phyloP scores from a whole-genome alignment of 2,888 invertebrate genomes.

The Drosophila cognata region DNA sequence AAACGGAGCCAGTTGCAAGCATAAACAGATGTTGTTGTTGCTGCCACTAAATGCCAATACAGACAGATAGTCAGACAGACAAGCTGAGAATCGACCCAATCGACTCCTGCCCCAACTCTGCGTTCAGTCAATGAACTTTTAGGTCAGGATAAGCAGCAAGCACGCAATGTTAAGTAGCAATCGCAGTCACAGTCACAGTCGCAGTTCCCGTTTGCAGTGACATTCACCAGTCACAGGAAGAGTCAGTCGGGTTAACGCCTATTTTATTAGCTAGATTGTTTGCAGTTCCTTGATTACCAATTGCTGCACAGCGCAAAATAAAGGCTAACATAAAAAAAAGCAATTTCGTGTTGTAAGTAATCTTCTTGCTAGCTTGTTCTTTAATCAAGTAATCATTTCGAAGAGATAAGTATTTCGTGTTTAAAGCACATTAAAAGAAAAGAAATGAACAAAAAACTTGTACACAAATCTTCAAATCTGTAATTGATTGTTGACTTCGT shows the following conservation, averaged over 20 bases:
- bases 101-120: conserved; percentile 48
- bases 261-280: conserved; percentile 14
- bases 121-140: conserved; percentile 73
- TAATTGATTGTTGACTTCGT: not conserved
- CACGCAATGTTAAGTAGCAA: conserved; percentile 56
- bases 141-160: conserved; percentile 54
- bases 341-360: not conserved
- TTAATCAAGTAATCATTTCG: not conserved
- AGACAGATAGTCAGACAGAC: conserved; percentile 25
- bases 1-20: not conserved
- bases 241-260: conserved; percentile 32
- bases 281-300: conserved; percentile 11
- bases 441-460: not conserved
- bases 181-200: conserved; percentile 12
- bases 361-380: not conserved
- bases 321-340: not conserved
- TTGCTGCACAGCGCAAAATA: conserved; percentile 1
- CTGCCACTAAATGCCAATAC: conserved; percentile 66
- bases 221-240: conserved; percentile 18
- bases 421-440: not conserved
- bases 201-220: not conserved
- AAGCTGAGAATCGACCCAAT: conserved; percentile 16
- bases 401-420: not conserved
- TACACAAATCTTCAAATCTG: not conserved
- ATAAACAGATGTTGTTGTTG: conserved; percentile 50